Evolutionary conservation across 2,888 invertebrate genomes (phyloP).

Genomic region (Hoplodrina blanda): DNA sequence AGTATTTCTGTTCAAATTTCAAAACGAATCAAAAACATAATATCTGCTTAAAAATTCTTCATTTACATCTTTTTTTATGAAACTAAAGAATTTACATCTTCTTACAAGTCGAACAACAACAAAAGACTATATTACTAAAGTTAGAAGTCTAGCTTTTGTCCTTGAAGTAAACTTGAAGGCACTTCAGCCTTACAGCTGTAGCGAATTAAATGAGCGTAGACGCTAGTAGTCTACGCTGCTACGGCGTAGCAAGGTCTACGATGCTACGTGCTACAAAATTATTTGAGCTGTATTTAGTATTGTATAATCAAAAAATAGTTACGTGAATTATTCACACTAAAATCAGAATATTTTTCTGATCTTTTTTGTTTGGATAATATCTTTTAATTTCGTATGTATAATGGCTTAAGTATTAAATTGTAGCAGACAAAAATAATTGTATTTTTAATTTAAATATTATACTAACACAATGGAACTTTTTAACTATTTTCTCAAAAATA

Average conservation of each 20-base stretch:
- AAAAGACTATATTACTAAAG: conserved; percentile 34
- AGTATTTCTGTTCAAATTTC: too few species aligned
- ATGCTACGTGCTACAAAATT: conserved; percentile 38
- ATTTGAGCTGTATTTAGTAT: conserved; percentile 7
- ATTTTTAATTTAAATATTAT: conserved; percentile 9
- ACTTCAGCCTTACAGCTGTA: conserved; percentile 49
- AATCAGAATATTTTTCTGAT: neutral
- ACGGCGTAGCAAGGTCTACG: conserved; percentile 59
- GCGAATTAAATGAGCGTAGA: conserved; percentile 50
- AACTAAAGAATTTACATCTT: conserved; percentile 6
- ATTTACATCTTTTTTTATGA: neutral
- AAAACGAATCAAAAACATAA: neutral
- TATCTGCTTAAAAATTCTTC: neutral
- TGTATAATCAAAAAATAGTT: neutral
- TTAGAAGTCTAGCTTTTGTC: conserved; percentile 51
- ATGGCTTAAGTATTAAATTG: neutral
- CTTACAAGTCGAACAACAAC: conserved; percentile 9
- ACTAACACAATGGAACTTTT: neutral
- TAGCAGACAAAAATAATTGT: neutral
- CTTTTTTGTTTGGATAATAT: neutral
- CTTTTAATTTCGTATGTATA: neutral
- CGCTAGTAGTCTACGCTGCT: conserved; percentile 41
- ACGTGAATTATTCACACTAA: neutral
- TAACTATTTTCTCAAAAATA: neutral
- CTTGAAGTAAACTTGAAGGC: conserved; percentile 56